These are phyloP conservation scores for Phymanthus crucifer DNA, from an alignment of 92 coral and sea anemone genomes.

Conservation along the genomic window DNA sequence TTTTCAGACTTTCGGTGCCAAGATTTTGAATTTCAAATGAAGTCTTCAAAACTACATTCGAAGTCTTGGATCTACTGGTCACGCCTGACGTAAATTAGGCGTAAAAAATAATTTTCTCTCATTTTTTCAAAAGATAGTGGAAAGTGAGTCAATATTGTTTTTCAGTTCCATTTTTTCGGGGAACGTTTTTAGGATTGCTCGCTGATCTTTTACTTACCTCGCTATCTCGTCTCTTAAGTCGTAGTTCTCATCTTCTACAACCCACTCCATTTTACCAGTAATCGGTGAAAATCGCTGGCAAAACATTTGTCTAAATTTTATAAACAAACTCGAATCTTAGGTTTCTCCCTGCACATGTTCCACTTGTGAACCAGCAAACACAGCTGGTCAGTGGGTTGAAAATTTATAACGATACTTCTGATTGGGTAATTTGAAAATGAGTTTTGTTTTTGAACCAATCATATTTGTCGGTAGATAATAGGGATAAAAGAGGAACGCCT, in stretches of 20 bases:
- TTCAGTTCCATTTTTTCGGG: no score
- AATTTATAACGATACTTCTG: not conserved
- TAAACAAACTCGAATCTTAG: not conserved
- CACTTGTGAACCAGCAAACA: conserved; percentile 3
- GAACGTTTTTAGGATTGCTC: not conserved
- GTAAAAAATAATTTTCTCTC: no score
- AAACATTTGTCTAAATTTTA: conserved; percentile 51
- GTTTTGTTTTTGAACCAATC: not conserved
- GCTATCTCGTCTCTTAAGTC: conserved; percentile 82
- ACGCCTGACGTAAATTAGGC: no score
- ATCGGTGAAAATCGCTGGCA: conserved; percentile 78
- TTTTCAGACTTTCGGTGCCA: no score
- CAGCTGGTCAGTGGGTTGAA: not conserved
- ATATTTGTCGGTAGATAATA: not conserved
- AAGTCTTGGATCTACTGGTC: no score
- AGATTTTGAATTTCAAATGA: no score
- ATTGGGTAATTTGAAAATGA: not conserved
- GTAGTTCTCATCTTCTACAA: conserved; percentile 83
- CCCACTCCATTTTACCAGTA: conserved; percentile 95
- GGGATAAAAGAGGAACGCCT: not conserved
- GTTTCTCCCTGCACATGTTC: not conserved
- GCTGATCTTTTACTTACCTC: conserved; percentile 49
- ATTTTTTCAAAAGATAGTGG: not conserved
- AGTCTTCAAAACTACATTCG: no score
- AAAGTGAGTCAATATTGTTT: no score